Evolutionary conservation across 1,140 invertebrate species (phyloP).

Genomic region (Vanessa atalanta): DNA sequence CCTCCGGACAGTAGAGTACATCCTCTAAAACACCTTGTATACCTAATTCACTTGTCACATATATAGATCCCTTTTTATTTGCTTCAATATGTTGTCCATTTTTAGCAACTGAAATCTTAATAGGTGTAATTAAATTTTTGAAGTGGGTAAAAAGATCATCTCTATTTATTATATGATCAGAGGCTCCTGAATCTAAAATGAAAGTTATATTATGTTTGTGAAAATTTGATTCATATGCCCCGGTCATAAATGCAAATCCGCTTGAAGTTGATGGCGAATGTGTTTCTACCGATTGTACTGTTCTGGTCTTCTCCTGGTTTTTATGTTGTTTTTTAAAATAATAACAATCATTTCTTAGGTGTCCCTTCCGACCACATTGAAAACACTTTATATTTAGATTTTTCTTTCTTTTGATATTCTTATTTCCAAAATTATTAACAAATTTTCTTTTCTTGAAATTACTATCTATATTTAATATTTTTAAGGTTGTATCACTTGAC

Average conservation of each 20-base stretch:
- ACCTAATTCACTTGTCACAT: constrained; percentile 2
- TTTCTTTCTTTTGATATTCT: not conserved
- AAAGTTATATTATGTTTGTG: not conserved
- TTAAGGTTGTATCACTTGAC: constrained; percentile 32
- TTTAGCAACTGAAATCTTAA: not conserved
- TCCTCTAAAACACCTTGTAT: constrained; percentile 1
- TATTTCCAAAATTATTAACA: constrained; percentile 3
- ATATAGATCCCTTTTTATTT: not conserved
- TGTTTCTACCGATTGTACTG: not conserved
- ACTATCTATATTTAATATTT: constrained; percentile 12
- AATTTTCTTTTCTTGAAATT: constrained; percentile 4
- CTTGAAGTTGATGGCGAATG: not conserved
- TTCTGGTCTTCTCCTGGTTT: not conserved
- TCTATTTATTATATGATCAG: not conserved
- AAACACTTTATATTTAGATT: not conserved
- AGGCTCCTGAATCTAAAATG: not conserved
- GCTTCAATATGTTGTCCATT: constrained; percentile 1
- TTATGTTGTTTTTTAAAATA: not conserved
- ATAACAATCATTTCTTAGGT: not conserved
- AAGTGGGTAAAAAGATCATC: not conserved
- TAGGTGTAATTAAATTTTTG: not conserved
- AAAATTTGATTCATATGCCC: not conserved
- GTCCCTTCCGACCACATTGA: not conserved
- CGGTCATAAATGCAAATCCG: constrained; percentile 1
- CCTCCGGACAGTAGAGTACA: constrained; percentile 4